Percentiles rank a stretch among this genome's conserved stretches.
Evolutionary conservation across 2,888 invertebrate genomes (phyloP).

Genomic region (Agrochola lota): DNA sequence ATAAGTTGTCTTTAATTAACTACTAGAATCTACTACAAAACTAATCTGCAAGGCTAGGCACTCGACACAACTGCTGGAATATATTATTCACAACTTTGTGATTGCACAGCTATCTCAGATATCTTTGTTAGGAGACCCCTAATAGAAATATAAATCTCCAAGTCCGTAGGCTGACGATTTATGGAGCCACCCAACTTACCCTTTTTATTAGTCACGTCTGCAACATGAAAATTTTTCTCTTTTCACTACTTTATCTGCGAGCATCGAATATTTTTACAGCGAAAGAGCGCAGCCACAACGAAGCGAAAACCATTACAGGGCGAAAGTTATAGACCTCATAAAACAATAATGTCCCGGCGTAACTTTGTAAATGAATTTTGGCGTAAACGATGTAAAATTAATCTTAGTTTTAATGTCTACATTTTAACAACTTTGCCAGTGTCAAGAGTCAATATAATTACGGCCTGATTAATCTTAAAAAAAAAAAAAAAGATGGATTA

Average conservation of each 20-base stretch:
- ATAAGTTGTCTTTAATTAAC: constrained; percentile 4
- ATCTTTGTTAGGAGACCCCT: constrained; percentile 73
- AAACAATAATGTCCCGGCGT: constrained; percentile 69
- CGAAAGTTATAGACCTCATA: constrained; percentile 68
- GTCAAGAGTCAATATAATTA: constrained; percentile 42
- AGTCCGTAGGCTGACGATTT: constrained; percentile 80
- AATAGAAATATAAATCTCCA: constrained; percentile 87
- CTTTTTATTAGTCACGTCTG: constrained; percentile 87
- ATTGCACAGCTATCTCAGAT: constrained; percentile 56
- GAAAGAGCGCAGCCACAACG: constrained; percentile 54
- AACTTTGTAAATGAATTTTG: constrained; percentile 68
- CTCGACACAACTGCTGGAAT: constrained; percentile 26
- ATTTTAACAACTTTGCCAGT: constrained; percentile 57
- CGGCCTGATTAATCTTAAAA: not conserved
- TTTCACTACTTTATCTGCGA: constrained; percentile 72
- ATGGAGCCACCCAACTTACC: constrained; percentile 81
- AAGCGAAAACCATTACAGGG: constrained; percentile 67
- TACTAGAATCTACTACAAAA: constrained; percentile 35
- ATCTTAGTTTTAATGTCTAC: constrained; percentile 62
- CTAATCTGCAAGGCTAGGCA: constrained; percentile 11
- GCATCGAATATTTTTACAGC: constrained; percentile 68
- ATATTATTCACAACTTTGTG: constrained; percentile 52
- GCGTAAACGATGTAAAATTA: constrained; percentile 66
- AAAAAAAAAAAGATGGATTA: not conserved
- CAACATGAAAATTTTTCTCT: constrained; percentile 78